Evolutionary conservation across 1,140 invertebrate species (phyloP), one percentile per base, ranked within the genome.

Genomic region (Sitodiplosis mosellana): DNA sequence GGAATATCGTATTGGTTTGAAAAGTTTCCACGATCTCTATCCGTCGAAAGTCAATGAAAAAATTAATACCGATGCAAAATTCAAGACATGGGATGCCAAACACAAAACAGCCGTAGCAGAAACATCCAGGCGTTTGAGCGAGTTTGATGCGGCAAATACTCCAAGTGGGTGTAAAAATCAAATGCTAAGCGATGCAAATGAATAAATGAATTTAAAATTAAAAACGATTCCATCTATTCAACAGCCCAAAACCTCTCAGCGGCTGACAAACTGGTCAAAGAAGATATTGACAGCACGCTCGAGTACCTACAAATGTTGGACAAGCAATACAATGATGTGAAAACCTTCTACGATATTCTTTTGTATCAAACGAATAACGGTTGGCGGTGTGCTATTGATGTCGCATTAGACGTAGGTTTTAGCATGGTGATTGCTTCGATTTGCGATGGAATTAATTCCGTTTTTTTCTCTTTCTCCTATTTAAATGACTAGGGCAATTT

Each of bases 311-410:
- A 74, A 51, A 71, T 65, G 52, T 70, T 83, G 43, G 93, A 98
- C 54, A 96, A 95, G 64, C 90, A 92, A 59, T 88, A 81, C 61
- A 71, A 64, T 49, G 89, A 96, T 66, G 60, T 79, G 47, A 88
- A 91, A 19, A 89, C 90, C 18, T 78, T 86, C 11, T 93, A 85
- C 66, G 94, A 99, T 65, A 92, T 89, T 71, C 71, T 99, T 47
- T 75, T 97, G 11, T 97, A 89, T 64, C 74, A 94, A 63, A 87
- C 48, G 52, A 72, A 45, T 72, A 74, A 54, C 83, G 87, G 85
- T 72, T 77, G 81, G 61, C 46, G 56, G 6, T 50, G 60, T 1
- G 52, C 85, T 56, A 65, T 67, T 55, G 54, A 61, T 48, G 59
- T 53, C 33, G 56, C 53, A 12, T 56, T 61, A 46, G 47, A 54